Evolutionary conservation across 2,888 invertebrate genomes (phyloP).

Genomic region (Boloria euphrosyne): DNA sequence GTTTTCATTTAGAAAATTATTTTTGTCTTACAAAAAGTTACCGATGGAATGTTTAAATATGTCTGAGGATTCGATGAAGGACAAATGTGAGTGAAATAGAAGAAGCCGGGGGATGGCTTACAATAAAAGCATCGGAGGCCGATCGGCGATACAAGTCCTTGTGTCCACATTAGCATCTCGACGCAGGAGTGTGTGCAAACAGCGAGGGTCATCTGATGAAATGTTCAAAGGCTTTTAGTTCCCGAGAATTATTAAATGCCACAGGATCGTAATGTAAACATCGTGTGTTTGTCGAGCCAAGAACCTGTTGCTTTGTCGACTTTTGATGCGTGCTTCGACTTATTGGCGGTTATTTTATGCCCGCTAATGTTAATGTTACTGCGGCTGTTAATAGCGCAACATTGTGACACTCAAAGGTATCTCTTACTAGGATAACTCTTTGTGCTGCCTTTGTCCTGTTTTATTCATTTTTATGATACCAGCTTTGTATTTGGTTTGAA

Average conservation of each 20-base stretch:
- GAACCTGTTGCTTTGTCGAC: slow-evolving; percentile 80
- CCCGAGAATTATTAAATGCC: slow-evolving; percentile 82
- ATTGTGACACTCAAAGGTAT: slow-evolving; percentile 58
- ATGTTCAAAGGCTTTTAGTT: slow-evolving; percentile 83
- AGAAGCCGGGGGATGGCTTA: slow-evolving; percentile 68
- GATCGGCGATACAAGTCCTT: slow-evolving; percentile 81
- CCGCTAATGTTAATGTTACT: slow-evolving; percentile 75
- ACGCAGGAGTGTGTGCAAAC: slow-evolving; percentile 80
- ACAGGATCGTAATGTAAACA: slow-evolving; percentile 82
- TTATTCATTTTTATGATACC: slow-evolving; percentile 45
- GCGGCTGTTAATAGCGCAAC: slow-evolving; percentile 69
- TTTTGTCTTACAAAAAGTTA: slow-evolving; percentile 25
- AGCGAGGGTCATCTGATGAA: slow-evolving; percentile 82
- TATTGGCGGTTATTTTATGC: slow-evolving; percentile 81
- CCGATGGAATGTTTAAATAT: slow-evolving; percentile 59
- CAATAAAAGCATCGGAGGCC: slow-evolving; percentile 75
- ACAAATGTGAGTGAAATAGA: slow-evolving; percentile 65
- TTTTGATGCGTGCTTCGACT: slow-evolving; percentile 75
- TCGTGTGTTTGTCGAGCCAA: slow-evolving; percentile 72
- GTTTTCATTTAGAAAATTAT: slow-evolving; percentile 18
- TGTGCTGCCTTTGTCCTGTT: slow-evolving; percentile 48
- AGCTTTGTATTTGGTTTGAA: slow-evolving; percentile 16
- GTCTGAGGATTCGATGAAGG: slow-evolving; percentile 67
- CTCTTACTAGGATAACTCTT: slow-evolving; percentile 42
- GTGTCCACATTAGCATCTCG: slow-evolving; percentile 82